Evolutionary conservation across 2,113 vertebrate genomes (phyloP).

Genomic region (Takifugu flavidus): DNA sequence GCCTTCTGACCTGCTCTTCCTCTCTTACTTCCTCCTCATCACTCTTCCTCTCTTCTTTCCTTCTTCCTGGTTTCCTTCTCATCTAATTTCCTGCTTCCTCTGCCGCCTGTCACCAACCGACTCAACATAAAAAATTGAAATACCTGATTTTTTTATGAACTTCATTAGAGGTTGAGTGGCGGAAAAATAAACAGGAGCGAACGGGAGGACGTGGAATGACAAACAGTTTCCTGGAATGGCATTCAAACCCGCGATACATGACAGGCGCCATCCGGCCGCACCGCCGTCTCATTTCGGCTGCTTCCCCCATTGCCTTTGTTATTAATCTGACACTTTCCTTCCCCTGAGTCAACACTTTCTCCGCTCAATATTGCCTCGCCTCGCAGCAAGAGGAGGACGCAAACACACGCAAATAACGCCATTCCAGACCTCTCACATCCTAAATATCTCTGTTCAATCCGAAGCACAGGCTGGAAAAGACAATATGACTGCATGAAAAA

Average conservation of each 20-base stretch:
- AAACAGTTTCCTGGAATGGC: slow-evolving; percentile 2
- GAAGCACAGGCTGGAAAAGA: not conserved
- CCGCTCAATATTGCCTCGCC: slow-evolving; percentile 54
- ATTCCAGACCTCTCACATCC: slow-evolving; percentile 15
- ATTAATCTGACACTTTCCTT: slow-evolving; percentile 63
- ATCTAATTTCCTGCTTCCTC: slow-evolving; percentile 35
- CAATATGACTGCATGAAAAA: not conserved
- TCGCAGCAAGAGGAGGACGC: slow-evolving; percentile 20
- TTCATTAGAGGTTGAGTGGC: slow-evolving; percentile 24
- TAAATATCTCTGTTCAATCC: slow-evolving; percentile 14
- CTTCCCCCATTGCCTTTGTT: slow-evolving; percentile 41
- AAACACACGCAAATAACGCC: slow-evolving; percentile 6
- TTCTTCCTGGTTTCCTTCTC: slow-evolving; percentile 8
- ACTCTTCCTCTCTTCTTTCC: slow-evolving; percentile 3
- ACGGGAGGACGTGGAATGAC: slow-evolving; percentile 7
- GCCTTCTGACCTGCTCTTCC: slow-evolving; percentile 8
- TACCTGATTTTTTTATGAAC: slow-evolving; percentile 32
- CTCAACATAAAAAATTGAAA: slow-evolving; percentile 45
- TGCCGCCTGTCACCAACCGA: slow-evolving; percentile 34
- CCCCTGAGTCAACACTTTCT: slow-evolving; percentile 62
- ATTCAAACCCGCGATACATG: slow-evolving; percentile 28
- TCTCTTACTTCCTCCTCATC: not conserved
- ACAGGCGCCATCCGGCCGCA: slow-evolving; percentile 18
- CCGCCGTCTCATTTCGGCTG: slow-evolving; percentile 26
- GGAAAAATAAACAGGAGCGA: not conserved